These are phyloP conservation scores for Oncorhynchus masou DNA, from an alignment of 2,113 vertebrate genomes.

Conservation along the genomic window DNA sequence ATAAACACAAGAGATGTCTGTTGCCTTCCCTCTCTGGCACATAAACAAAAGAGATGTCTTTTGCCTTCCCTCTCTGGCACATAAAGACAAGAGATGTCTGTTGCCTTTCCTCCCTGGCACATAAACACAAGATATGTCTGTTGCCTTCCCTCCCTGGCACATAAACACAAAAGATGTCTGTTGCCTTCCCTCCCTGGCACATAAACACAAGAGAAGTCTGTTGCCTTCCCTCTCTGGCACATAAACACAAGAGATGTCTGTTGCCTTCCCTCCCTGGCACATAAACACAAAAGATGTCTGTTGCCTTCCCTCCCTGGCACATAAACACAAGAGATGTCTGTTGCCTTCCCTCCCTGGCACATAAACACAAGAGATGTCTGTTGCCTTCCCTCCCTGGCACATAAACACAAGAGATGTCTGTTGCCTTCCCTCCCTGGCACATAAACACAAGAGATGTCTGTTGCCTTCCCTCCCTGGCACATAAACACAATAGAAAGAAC, in stretches of 20 bases:
- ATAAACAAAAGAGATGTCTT: no score
- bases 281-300: no score
- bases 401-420: slow-evolving; percentile 32
- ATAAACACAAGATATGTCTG: slow-evolving; percentile 5
- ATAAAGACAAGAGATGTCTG: no score
- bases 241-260: no score
- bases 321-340: slow-evolving; percentile 10
- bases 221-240: no score
- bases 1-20: no score
- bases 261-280: no score
- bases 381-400: slow-evolving; percentile 29
- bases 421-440: slow-evolving; percentile 29
- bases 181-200: slow-evolving; percentile 29
- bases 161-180: slow-evolving; percentile 31
- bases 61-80: no score
- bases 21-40: no score
- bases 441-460: slow-evolving; percentile 32
- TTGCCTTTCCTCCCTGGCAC: no score
- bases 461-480: slow-evolving; percentile 31
- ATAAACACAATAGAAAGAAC: slow-evolving; percentile 18
- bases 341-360: slow-evolving; percentile 29
- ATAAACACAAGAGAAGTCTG: slow-evolving; percentile 32
- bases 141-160: slow-evolving; percentile 28
- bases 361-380: slow-evolving; percentile 32
- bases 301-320: no score